Base-by-base conservation (phyloP, 2,797 vertebrate species). In the Phalanger gymnotis region DNA sequence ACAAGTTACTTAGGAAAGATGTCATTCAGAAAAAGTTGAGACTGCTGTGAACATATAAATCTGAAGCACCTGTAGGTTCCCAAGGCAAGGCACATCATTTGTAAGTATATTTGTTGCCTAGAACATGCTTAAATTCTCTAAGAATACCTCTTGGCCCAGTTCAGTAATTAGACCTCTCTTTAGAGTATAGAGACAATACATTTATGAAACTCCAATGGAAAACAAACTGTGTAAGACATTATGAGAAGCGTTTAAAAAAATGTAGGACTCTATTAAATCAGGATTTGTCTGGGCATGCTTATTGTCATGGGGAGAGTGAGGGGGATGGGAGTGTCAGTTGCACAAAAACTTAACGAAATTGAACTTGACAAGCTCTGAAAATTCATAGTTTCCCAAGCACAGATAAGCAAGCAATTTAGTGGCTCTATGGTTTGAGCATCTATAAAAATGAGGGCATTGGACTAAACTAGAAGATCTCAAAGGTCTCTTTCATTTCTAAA, bases 1-100 rank as follows among this genome's bases (percentile, higher is more conserved):
- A 11, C 16, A 81, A 90, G 40, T 93, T 81, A 90, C 87, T 96
- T 95, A 54, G 16, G 96, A 73, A 92, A 52, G 54, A 53, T 55
- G 56, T 34, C 90, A 81, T 92, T 97, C 92, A 96, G 54, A 16
- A 58, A 73, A 1, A 96, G 93, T 87, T 3, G 55, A 90, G 92
- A 57, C 94, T 96, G 91, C 92, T 97, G 97, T 97, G 96, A 94
- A 61, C n/a, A 51, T 94, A 94, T 93, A 94, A 97, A 91, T 34
- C 5, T 92, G 54, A 96, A 97, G 47, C 40, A 96, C 96, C 96
- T 94, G 95, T 90, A 93, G 91, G 90, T 97, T 98, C 55, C 53
- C 96, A 92, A 89, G 61, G 92, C 93, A 97, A 96, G 92, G 56
- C 90, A 94, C 92, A 90, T 96, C 54, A 97, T 53, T 94, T 97